These are phyloP conservation scores for Pseudomyrmex pallidus DNA, from an alignment of 1,140 invertebrate species.

Conservation along the genomic window DNA sequence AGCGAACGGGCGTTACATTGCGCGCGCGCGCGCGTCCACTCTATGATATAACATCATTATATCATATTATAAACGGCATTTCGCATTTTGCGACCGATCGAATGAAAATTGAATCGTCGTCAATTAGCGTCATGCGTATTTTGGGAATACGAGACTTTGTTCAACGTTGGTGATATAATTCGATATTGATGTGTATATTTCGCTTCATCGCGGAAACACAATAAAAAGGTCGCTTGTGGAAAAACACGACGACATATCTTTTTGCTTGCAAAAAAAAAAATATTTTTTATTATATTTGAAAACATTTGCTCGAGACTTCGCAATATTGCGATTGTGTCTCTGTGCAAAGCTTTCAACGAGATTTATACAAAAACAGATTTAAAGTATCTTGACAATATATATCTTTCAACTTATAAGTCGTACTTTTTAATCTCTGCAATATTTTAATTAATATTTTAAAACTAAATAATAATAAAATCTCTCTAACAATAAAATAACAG, in stretches of 20 bases:
- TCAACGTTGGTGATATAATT: slow-evolving; percentile 31
- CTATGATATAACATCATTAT: slow-evolving; percentile 48
- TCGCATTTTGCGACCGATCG: slow-evolving; percentile 29
- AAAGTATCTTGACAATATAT: background rate
- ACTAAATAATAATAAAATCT: too few relatives aligned
- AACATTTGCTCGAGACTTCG: too few relatives aligned
- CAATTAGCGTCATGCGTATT: slow-evolving; percentile 37
- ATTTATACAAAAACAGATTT: background rate
- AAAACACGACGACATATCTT: background rate
- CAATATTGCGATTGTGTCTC: background rate
- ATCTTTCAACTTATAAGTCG: background rate
- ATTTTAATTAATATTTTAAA: background rate
- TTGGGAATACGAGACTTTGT: slow-evolving; percentile 50
- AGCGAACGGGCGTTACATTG: slow-evolving; percentile 26
- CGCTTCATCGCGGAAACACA: slow-evolving; percentile 6
- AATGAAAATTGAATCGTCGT: slow-evolving; percentile 47
- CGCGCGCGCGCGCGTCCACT: background rate
- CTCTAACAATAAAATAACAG: too few relatives aligned
- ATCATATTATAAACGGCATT: slow-evolving; percentile 40
- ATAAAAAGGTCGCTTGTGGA: slow-evolving; percentile 5
- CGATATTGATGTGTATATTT: slow-evolving; percentile 7
- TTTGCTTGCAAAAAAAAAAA: too few relatives aligned
- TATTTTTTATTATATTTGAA: too few relatives aligned
- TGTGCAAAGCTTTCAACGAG: background rate
- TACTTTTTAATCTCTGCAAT: background rate